Percentiles rank a stretch among this genome's conserved stretches.
phyloP scores from a whole-genome alignment of 2,797 vertebrate genomes.

The Xyrichtys novacula region DNA sequence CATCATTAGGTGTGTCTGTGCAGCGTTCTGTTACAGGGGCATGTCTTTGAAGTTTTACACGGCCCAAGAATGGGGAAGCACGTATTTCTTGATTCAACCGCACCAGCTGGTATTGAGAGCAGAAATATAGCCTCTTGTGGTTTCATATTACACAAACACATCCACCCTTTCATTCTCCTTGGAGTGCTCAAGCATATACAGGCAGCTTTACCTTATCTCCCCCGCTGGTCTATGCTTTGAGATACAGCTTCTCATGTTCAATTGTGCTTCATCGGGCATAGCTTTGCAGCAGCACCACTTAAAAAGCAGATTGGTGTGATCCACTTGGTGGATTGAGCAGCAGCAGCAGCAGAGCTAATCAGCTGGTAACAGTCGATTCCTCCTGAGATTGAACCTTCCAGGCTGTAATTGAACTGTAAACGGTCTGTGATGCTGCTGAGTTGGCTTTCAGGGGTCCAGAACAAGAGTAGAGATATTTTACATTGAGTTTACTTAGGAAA shows the following conservation, averaged over 20 bases:
- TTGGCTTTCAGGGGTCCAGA: neutral
- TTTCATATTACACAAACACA: neutral
- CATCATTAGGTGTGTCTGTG: slow-evolving; percentile 43
- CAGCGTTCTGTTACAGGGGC: slow-evolving; percentile 13
- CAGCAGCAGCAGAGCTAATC: slow-evolving; percentile 43
- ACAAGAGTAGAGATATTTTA: slow-evolving; percentile 2
- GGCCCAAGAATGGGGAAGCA: slow-evolving; percentile 9
- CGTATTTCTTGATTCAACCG: slow-evolving; percentile 8
- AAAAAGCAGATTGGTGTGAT: slow-evolving; percentile 22
- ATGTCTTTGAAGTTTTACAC: slow-evolving; percentile 43
- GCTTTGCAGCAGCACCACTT: slow-evolving; percentile 7
- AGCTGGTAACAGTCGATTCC: slow-evolving; percentile 35
- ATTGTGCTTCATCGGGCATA: neutral
- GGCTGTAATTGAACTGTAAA: slow-evolving; percentile 49
- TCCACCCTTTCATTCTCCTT: neutral
- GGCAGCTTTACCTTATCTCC: neutral
- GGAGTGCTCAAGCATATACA: neutral
- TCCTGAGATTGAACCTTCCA: slow-evolving; percentile 20
- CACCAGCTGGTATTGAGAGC: slow-evolving; percentile 6
- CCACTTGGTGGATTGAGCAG: slow-evolving; percentile 23
- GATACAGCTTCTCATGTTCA: neutral
- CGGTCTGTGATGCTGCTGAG: slow-evolving; percentile 7
- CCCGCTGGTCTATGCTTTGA: neutral
- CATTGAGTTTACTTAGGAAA: neutral
- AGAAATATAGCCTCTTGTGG: slow-evolving; percentile 1